phyloP scores from a whole-genome alignment of 2,888 invertebrate species.

The Trachelus stipa region DNA sequence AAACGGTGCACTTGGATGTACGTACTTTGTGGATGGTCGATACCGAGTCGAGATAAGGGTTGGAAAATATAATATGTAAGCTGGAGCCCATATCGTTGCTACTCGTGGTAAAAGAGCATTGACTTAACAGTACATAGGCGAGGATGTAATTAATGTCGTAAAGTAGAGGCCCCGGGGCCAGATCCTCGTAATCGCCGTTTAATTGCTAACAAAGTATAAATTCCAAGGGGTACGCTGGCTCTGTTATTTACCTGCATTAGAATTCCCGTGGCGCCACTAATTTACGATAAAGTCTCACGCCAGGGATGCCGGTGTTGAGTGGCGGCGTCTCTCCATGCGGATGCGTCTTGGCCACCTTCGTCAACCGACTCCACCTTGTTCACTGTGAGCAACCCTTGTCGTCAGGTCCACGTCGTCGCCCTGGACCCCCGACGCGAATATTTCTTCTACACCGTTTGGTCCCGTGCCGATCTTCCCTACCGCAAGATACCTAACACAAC shows the following conservation, averaged over 20 bases:
- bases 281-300: slow-evolving; percentile 24
- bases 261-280: slow-evolving; percentile 37
- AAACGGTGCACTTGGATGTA: not conserved
- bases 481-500: slow-evolving; percentile 2
- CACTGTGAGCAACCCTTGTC: not conserved
- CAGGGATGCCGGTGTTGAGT: slow-evolving; percentile 23
- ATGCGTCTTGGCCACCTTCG: not conserved
- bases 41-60: not conserved
- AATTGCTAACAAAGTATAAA: slow-evolving; percentile 46
- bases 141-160: slow-evolving; percentile 10
- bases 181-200: slow-evolving; percentile 30
- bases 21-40: not conserved
- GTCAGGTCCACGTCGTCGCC: slow-evolving; percentile 9
- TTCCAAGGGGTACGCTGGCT: slow-evolving; percentile 25
- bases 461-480: not conserved
- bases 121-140: not conserved
- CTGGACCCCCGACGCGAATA: slow-evolving; percentile 20
- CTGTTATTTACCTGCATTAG: slow-evolving; percentile 43
- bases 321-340: slow-evolving; percentile 17
- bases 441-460: not conserved
- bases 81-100: not conserved
- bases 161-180: slow-evolving; percentile 9
- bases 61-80: not conserved
- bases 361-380: not conserved
- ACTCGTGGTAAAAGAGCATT: not conserved